A percentile compares a stretch with the other conserved stretches of the same genome.
phyloP scores from a whole-genome alignment of 2,888 invertebrate species.

The Camponotus fellah region DNA sequence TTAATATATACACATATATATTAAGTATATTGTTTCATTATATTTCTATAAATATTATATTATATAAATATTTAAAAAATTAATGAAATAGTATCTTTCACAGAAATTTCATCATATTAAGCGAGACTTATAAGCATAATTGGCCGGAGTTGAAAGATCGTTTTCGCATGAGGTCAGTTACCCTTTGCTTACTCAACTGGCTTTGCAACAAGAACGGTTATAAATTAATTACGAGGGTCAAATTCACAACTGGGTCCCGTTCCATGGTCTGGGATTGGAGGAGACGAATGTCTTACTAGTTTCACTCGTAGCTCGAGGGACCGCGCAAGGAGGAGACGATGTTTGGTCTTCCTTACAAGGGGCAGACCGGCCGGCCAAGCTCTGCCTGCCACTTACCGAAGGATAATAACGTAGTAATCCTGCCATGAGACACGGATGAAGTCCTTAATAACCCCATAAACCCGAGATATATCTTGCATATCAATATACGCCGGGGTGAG shows the following conservation, averaged over 20 bases:
- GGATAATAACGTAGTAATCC: slow-evolving; percentile 82
- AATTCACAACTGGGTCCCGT: slow-evolving; percentile 78
- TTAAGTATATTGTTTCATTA: background rate
- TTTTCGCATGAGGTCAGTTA: slow-evolving; percentile 67
- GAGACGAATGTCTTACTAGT: slow-evolving; percentile 79
- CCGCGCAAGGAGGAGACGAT: slow-evolving; percentile 79
- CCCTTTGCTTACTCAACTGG: slow-evolving; percentile 59
- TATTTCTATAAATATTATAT: background rate
- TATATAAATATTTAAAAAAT: background rate
- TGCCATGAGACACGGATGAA: slow-evolving; percentile 78
- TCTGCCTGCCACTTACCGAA: slow-evolving; percentile 82
- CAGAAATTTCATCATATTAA: slow-evolving; percentile 50
- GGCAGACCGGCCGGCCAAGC: slow-evolving; percentile 76
- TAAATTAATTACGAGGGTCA: slow-evolving; percentile 84
- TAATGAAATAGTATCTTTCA: background rate
- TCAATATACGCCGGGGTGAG: slow-evolving; percentile 69
- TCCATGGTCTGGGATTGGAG: slow-evolving; percentile 64
- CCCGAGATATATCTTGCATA: slow-evolving; percentile 76
- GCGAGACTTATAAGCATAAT: slow-evolving; percentile 61
- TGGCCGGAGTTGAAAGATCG: slow-evolving; percentile 54
- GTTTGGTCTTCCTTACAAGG: slow-evolving; percentile 82
- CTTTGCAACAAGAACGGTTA: slow-evolving; percentile 76
- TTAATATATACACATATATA: background rate
- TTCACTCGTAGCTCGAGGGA: slow-evolving; percentile 71
- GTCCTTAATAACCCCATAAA: slow-evolving; percentile 79